Percentiles rank a stretch among this genome's conserved stretches.
Conservation (phyloP, 2,113 vertebrate species). For the Sinocyclocheilus anshuiensis region DNA sequence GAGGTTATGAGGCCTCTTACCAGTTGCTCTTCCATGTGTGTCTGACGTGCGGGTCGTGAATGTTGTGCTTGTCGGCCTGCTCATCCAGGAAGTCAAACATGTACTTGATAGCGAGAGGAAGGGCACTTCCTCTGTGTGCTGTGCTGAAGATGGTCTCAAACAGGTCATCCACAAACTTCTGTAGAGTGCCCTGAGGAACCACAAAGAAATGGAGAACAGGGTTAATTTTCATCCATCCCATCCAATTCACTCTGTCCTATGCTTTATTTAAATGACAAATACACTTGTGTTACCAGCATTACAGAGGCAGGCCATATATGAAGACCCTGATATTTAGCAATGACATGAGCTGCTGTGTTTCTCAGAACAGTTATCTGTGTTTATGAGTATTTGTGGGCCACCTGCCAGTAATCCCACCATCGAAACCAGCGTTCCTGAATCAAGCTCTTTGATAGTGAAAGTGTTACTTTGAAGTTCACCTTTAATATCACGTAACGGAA, state of each 20-base stretch:
- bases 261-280: neutral
- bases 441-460: slow-evolving; percentile 70
- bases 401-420: neutral
- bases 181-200: slow-evolving; percentile 86
- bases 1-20: slow-evolving; percentile 73
- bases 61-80: slow-evolving; percentile 95
- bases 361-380: neutral
- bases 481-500: slow-evolving; percentile 77
- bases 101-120: slow-evolving; percentile 98
- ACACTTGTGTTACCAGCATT: neutral
- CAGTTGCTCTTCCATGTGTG: slow-evolving; percentile 99
- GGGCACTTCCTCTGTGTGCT: slow-evolving; percentile 92
- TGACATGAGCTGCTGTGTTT: neutral
- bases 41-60: slow-evolving; percentile 94
- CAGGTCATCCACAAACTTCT: slow-evolving; percentile 98
- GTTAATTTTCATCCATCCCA: no score
- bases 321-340: neutral
- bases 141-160: slow-evolving; percentile 99
- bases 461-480: slow-evolving; percentile 75
- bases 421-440: slow-evolving; percentile 56
- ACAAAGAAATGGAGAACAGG: neutral
- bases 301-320: neutral
- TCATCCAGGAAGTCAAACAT: slow-evolving; percentile 99
- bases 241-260: neutral
- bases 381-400: neutral